phyloP scores from a whole-genome alignment of 1,140 invertebrate species.

The Philaenus spumarius region DNA sequence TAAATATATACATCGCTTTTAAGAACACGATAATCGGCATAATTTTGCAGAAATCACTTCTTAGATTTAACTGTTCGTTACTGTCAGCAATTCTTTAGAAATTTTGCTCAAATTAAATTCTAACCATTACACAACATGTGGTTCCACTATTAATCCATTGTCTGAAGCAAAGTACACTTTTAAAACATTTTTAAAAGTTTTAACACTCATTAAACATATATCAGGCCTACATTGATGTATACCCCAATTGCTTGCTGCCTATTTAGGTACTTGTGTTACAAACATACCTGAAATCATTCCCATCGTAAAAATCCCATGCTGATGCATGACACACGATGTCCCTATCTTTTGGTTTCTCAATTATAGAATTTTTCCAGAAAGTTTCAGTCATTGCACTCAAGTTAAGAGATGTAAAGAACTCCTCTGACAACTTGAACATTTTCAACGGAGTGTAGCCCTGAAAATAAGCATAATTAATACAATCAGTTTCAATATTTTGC shows the following conservation, averaged over 20 bases:
- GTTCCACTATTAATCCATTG: slow-evolving; percentile 53
- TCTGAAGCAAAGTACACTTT: slow-evolving; percentile 62
- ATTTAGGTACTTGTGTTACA: not conserved
- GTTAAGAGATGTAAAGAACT: no score
- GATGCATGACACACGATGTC: slow-evolving; percentile 86
- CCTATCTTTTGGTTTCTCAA: slow-evolving; percentile 68
- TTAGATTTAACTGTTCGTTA: no score
- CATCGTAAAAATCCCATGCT: slow-evolving; percentile 85
- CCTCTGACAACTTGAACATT: slow-evolving; percentile 76
- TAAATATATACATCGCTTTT: no score
- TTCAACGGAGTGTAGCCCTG: slow-evolving; percentile 60
- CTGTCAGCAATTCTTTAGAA: no score
- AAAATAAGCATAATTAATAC: no score
- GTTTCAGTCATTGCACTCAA: slow-evolving; percentile 68
- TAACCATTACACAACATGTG: no score
- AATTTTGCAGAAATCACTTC: no score
- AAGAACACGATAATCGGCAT: no score
- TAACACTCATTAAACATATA: not conserved
- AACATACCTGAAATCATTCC: slow-evolving; percentile 65
- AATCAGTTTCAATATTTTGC: no score
- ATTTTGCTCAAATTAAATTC: not conserved
- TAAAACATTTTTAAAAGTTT: slow-evolving; percentile 22
- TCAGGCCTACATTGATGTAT: not conserved
- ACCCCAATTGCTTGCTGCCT: no score
- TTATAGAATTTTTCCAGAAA: slow-evolving; percentile 77